Evolutionary conservation across 2,113 vertebrate species (phyloP).

Genomic region (Narcine bancroftii): DNA sequence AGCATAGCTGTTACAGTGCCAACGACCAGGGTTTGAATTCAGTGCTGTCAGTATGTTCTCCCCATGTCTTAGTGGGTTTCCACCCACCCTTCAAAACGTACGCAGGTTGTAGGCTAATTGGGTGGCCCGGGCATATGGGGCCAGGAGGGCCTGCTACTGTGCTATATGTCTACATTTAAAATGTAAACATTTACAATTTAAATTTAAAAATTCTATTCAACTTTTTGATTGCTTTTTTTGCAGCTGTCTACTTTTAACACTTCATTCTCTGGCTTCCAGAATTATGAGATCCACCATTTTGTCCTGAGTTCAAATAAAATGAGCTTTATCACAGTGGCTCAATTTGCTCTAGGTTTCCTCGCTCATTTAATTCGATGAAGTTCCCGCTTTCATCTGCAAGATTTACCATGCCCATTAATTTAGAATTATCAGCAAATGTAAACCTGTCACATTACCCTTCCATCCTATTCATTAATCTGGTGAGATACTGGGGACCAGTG

Average conservation of each 20-base stretch:
- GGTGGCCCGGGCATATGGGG: too few species aligned
- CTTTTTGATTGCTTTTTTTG: neutral
- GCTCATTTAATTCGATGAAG: neutral
- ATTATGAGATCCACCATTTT: neutral
- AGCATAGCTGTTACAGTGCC: too few species aligned
- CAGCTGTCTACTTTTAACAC: neutral
- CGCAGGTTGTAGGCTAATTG: too few species aligned
- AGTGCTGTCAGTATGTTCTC: too few species aligned
- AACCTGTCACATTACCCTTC: too few species aligned
- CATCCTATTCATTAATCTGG: neutral
- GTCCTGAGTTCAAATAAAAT: neutral
- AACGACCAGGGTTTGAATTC: too few species aligned
- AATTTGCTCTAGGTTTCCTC: neutral
- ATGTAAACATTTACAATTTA: too few species aligned
- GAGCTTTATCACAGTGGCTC: neutral
- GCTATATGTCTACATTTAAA: too few species aligned
- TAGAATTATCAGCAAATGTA: neutral
- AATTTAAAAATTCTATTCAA: neutral
- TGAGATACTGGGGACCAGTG: neutral
- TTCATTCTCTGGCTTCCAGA: neutral
- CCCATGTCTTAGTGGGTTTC: too few species aligned
- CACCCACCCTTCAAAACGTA: too few species aligned
- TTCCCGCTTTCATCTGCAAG: neutral
- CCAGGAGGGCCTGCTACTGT: too few species aligned
- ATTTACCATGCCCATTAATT: neutral